Conservation (phyloP, 2,888 invertebrate genomes). For the Elegia similella region DNA sequence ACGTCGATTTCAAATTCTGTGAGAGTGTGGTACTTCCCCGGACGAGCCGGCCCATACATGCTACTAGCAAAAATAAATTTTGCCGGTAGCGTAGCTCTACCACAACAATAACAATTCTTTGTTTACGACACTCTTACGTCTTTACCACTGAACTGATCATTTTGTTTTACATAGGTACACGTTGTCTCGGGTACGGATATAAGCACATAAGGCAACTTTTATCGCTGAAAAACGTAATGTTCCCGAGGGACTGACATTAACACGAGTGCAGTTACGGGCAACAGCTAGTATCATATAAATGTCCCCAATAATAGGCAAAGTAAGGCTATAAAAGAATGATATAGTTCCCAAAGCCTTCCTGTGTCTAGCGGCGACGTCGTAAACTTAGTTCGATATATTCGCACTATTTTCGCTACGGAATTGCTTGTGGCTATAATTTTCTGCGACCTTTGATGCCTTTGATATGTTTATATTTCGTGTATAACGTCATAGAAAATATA, state of each 20-base stretch:
- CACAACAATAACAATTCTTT: no score
- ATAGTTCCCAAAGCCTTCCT: background rate
- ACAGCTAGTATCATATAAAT: background rate
- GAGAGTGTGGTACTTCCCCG: no score
- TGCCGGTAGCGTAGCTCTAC: no score
- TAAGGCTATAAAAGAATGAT: slow-evolving; percentile 4
- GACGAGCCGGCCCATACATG: no score
- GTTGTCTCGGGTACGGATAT: no score
- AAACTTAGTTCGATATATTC: slow-evolving; percentile 7
- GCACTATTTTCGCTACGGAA: slow-evolving; percentile 1
- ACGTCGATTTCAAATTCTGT: no score
- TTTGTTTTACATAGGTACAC: no score
- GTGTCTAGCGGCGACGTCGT: slow-evolving; percentile 12
- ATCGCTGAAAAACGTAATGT: background rate
- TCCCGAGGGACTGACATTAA: background rate
- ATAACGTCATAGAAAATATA: background rate
- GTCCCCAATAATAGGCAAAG: background rate
- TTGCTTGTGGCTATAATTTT: background rate
- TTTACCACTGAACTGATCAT: no score
- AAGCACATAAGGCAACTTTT: no score
- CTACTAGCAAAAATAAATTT: no score
- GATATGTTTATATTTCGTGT: background rate
- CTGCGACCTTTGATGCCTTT: background rate
- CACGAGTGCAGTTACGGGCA: no score
- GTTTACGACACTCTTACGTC: no score